Evolutionary conservation across 2,888 invertebrate genomes (phyloP), one percentile per base, ranked within the genome.

Genomic region (Erebia palarica): DNA sequence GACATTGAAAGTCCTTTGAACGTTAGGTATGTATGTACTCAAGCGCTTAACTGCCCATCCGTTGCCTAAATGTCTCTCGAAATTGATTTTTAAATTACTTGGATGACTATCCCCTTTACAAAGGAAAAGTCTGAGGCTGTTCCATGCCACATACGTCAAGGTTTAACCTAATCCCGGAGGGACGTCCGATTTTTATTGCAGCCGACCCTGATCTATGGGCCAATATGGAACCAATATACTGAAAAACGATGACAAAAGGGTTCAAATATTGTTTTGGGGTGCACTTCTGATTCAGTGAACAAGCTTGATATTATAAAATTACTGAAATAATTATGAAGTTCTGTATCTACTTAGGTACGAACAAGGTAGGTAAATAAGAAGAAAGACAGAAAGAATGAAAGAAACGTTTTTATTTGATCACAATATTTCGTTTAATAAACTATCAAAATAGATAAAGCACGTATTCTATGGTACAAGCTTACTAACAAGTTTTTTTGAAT

Each of bases 101-200:
- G 73, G 75, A 77, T 77, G 78, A 73, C 77, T 70, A 79, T 84
- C 87, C 89, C 89, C 85, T 83, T 55, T 80, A 72, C 75, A 78
- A 82, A 87, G 86, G 82, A 84, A 87, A 83, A 81, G 85, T 82
- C 84, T 85, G 84, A 89, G 88, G 89, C 88, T 91, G 89, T 84
- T 82, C 83, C 81, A 78, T 86, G 91, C 90, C 92, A 87, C 92
- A 91, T 92, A 87, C 83, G 88, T 92, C 91, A 91, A 89, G 87
- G 89, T 91, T 91, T 89, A 86, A 82, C 84, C 86, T 91, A 91
- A 92, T 91, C 91, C 91, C 84, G 82, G 80, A 77, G 89, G 91
- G 90, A 87, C 86, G 82, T 86, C 84, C 88, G 84, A 88, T 89
- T 91, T 90, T 92, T 92, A 92, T 92, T 92, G 88, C 89, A 78